Evolutionary conservation across 2,888 invertebrate species (phyloP).

Genomic region (Microctonus aethiopoides): DNA sequence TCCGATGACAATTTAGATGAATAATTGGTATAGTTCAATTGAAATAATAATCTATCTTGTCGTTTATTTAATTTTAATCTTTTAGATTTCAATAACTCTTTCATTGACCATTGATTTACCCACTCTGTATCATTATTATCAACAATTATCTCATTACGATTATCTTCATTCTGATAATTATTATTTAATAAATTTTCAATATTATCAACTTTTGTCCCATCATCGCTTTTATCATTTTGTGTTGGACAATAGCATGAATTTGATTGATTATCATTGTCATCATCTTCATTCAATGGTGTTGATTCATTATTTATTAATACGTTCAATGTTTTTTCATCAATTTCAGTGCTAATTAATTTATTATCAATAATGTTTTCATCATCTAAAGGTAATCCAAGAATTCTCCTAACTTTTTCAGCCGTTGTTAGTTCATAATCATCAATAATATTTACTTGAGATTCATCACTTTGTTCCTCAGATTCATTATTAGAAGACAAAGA

Average conservation of each 20-base stretch:
- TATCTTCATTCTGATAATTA: neutral
- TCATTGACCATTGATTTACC: neutral
- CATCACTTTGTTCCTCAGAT: slow-evolving; percentile 38
- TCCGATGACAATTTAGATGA: slow-evolving; percentile 8
- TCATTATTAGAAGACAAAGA: slow-evolving; percentile 41
- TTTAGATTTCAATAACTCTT: neutral
- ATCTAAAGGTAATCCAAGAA: slow-evolving; percentile 47
- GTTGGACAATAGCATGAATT: neutral
- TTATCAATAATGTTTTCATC: slow-evolving; percentile 39
- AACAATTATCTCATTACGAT: neutral
- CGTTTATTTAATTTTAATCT: neutral
- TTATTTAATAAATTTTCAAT: neutral
- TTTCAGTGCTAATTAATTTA: neutral
- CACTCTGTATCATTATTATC: neutral
- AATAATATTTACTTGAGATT: slow-evolving; percentile 29
- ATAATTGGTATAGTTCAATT: neutral
- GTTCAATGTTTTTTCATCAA: slow-evolving; percentile 9
- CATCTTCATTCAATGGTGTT: neutral
- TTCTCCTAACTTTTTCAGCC: slow-evolving; percentile 48
- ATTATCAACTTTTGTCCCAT: neutral
- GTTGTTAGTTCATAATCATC: slow-evolving; percentile 41
- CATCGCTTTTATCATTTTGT: neutral
- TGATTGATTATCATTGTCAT: neutral
- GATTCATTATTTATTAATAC: neutral
- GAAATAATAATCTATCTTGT: neutral